Conservation (phyloP, 2,888 invertebrate genomes). For the Lasioglossum villosulum region DNA sequence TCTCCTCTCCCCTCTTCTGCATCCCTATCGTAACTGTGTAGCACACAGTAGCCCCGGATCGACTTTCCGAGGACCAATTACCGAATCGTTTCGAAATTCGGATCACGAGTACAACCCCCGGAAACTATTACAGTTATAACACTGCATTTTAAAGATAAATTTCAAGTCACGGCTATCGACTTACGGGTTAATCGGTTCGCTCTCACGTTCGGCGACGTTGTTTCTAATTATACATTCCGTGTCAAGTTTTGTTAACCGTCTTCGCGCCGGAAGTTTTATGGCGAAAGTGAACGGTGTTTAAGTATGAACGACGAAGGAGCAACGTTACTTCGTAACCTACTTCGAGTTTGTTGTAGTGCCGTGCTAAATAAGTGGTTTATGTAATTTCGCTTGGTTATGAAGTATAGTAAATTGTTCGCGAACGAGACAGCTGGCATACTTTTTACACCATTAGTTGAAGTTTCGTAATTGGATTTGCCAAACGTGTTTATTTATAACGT, state of each 20-base stretch:
- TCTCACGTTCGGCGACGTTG: neutral
- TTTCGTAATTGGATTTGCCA: neutral
- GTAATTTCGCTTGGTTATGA: neutral
- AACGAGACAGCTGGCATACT: neutral
- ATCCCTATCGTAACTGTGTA: neutral
- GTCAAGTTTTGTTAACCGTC: neutral
- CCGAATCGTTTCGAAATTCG: slow-evolving; percentile 19
- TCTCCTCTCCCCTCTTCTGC: neutral
- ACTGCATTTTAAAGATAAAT: neutral
- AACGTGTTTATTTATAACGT: neutral
- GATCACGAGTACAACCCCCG: neutral
- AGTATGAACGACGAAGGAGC: neutral
- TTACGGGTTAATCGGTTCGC: neutral
- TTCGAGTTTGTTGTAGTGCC: neutral
- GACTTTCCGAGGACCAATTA: slow-evolving; percentile 41
- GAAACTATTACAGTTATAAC: neutral
- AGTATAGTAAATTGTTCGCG: neutral
- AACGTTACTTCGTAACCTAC: slow-evolving; percentile 5
- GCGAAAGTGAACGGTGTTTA: neutral
- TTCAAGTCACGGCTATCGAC: neutral
- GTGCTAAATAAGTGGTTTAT: neutral
- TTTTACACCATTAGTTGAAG: neutral
- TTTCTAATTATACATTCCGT: neutral
- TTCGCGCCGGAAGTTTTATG: neutral
- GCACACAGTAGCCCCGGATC: neutral